phyloP scores from a whole-genome alignment of 2,888 invertebrate genomes.

The Acronicta psi region DNA sequence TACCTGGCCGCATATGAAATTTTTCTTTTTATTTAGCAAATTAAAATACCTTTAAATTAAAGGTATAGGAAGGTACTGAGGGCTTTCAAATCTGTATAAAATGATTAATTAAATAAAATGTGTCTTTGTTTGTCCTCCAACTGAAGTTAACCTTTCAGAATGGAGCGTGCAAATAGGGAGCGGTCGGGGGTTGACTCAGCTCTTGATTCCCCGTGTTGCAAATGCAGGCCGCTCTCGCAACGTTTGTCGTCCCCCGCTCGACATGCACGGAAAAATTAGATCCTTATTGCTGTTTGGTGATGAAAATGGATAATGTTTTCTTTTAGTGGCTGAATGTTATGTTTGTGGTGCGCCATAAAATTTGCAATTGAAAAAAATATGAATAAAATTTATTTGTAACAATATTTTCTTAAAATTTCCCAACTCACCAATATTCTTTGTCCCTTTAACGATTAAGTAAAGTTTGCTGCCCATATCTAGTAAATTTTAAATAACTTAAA shows the following conservation, averaged over 20 bases:
- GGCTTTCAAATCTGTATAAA: constrained; percentile 1
- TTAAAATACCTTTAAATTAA: too few species aligned
- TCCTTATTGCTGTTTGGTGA: constrained; percentile 24
- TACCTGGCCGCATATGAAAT: too few species aligned
- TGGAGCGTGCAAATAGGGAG: constrained; percentile 77
- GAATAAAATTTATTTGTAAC: too few species aligned
- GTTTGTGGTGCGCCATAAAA: too few species aligned
- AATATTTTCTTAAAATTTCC: too few species aligned
- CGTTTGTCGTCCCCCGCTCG: constrained; percentile 58
- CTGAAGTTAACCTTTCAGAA: constrained; percentile 75
- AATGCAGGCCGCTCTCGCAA: constrained; percentile 66
- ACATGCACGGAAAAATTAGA: constrained; percentile 38
- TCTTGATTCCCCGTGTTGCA: constrained; percentile 83
- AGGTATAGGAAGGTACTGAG: too few species aligned
- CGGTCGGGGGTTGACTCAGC: constrained; percentile 81
- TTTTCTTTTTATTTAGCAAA: too few species aligned
- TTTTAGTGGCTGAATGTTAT: neutral
- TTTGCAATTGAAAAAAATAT: neutral
- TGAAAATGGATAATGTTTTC: constrained; percentile 12
- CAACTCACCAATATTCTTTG: too few species aligned
- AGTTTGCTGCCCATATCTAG: too few species aligned
- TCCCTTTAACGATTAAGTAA: too few species aligned
- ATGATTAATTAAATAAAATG: constrained; percentile 53
- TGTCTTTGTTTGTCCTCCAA: constrained; percentile 48
- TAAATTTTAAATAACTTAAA: too few species aligned